Evolutionary conservation across 2,888 invertebrate genomes (phyloP).

Genomic region (Cosmia pyralina): DNA sequence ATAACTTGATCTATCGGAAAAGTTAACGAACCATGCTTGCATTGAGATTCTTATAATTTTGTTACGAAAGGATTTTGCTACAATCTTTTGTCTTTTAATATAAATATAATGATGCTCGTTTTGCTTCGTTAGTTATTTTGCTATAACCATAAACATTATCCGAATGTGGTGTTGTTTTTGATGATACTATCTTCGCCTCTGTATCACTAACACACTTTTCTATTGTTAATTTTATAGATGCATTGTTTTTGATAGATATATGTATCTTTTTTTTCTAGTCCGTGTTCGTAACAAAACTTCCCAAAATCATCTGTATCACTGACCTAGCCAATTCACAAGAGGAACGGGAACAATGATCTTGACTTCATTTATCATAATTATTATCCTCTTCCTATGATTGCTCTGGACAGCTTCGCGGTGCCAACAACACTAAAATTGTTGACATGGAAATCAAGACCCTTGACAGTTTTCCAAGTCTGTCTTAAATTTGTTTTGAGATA

Average conservation of each 20-base stretch:
- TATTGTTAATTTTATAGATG: conserved; percentile 6
- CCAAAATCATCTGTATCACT: conserved; percentile 11
- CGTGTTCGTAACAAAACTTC: conserved; percentile 12
- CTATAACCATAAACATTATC: conserved; percentile 9
- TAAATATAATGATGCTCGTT: conserved; percentile 17
- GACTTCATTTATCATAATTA: conserved; percentile 49
- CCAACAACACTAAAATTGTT: conserved; percentile 51
- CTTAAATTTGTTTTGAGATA: conserved; percentile 29
- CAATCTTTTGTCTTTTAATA: conserved; percentile 35
- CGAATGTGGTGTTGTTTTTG: conserved; percentile 3
- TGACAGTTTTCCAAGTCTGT: conserved; percentile 54
- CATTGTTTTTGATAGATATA: conserved; percentile 3
- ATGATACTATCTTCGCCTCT: background rate
- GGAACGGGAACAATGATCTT: conserved; percentile 45
- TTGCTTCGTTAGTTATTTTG: conserved; percentile 3
- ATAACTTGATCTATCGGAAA: conserved; percentile 69
- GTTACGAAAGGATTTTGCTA: conserved; percentile 50
- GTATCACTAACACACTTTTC: conserved; percentile 30
- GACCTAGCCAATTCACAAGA: conserved; percentile 27
- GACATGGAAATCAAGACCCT: conserved; percentile 46
- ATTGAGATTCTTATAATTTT: conserved; percentile 62
- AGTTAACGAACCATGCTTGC: conserved; percentile 70
- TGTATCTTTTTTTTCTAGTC: too few relatives aligned
- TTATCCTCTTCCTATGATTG: conserved; percentile 47
- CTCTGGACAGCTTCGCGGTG: conserved; percentile 38